Conservation (phyloP, 2,888 invertebrate species). For the Lamellibrachia columna region DNA sequence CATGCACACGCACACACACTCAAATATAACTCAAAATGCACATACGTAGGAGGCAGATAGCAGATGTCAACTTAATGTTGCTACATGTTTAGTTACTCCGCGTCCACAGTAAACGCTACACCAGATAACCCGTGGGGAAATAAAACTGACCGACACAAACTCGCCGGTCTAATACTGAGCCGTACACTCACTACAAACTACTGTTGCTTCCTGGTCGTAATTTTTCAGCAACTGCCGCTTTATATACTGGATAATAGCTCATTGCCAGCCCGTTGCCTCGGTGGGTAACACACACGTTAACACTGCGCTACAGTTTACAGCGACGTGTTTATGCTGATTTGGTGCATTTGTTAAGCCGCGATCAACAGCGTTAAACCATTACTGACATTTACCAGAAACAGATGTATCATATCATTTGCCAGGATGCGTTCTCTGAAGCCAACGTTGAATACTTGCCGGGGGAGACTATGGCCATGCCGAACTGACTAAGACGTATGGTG, state of each 20-base stretch:
- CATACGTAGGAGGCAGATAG: no score
- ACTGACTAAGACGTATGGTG: neutral
- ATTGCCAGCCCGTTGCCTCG: neutral
- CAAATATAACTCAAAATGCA: no score
- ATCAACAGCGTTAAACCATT: neutral
- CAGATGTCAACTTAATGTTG: no score
- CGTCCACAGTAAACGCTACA: no score
- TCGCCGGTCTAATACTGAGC: neutral
- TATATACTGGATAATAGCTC: neutral
- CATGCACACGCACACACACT: no score
- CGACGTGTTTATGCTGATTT: neutral
- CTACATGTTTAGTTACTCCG: no score
- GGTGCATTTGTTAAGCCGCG: constrained; percentile 16
- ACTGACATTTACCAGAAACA: neutral
- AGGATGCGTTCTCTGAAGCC: neutral
- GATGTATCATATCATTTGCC: neutral
- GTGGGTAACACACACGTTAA: neutral
- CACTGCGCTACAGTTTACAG: constrained; percentile 16
- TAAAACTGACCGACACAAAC: neutral
- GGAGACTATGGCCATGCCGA: neutral
- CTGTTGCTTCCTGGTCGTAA: neutral
- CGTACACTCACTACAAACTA: neutral
- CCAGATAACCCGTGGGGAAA: neutral
- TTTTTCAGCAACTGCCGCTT: neutral
- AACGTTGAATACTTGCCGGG: neutral